These are phyloP conservation scores for Halichoerus grypus DNA, from an alignment of 2,113 vertebrate species.

Conservation along the genomic window DNA sequence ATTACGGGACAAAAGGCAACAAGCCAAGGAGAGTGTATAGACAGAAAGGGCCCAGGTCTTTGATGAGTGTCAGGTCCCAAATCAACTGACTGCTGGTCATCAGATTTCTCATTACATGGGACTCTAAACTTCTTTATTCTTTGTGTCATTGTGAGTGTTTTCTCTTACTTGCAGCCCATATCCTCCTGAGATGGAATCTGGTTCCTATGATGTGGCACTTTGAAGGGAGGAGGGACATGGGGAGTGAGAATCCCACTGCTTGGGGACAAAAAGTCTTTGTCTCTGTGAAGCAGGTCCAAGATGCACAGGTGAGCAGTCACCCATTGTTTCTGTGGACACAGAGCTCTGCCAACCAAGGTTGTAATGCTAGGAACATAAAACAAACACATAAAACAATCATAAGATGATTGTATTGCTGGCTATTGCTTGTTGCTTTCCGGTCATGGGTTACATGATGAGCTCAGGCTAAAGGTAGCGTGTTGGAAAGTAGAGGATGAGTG, in stretches of 20 bases:
- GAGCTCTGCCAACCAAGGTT: not conserved
- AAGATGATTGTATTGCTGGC: not conserved
- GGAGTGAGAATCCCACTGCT: not conserved
- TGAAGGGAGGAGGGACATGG: not conserved
- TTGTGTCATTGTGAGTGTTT: not conserved
- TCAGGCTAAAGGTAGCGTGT: not conserved
- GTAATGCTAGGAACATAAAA: not conserved
- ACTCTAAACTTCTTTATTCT: not conserved
- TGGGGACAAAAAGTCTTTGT: not conserved
- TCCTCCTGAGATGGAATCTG: not conserved
- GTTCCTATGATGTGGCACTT: not conserved
- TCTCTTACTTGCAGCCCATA: not conserved
- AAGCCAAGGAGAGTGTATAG: not conserved
- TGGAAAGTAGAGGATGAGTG: not conserved
- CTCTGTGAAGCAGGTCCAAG: not conserved
- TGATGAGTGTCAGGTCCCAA: not conserved
- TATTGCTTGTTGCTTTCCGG: too few species aligned
- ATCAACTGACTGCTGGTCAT: not conserved
- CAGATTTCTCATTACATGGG: not conserved
- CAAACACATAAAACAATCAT: not conserved
- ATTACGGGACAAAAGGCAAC: not conserved
- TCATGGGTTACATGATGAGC: not conserved
- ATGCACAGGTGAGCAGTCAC: not conserved
- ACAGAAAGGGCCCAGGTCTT: not conserved
- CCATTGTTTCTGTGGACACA: not conserved